These are phyloP conservation scores for Dasypogon diadema DNA, from an alignment of 2,888 invertebrate genomes.

Conservation along the genomic window DNA sequence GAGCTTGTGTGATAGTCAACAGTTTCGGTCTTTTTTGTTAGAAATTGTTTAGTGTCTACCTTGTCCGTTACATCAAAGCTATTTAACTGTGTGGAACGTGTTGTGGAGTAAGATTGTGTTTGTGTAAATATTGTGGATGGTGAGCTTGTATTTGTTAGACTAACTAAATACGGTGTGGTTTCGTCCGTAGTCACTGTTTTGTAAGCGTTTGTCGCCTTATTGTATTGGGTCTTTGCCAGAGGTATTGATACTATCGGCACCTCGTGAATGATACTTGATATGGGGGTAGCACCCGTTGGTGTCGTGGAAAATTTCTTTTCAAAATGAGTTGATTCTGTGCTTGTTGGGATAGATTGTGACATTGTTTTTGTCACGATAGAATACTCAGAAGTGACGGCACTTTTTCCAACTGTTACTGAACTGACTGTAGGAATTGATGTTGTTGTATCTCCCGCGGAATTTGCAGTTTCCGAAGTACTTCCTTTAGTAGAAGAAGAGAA, in stretches of 20 bases:
- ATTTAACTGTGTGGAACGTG: slow-evolving; percentile 28
- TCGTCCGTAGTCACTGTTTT: slow-evolving; percentile 11
- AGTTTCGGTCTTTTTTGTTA: slow-evolving; percentile 9
- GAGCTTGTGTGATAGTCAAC: slow-evolving; percentile 37
- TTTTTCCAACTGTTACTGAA: neutral
- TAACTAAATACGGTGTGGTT: slow-evolving; percentile 10
- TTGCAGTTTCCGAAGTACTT: neutral
- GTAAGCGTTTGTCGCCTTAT: slow-evolving; percentile 17
- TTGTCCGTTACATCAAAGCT: slow-evolving; percentile 21
- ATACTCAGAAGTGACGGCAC: neutral
- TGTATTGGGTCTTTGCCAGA: slow-evolving; percentile 34
- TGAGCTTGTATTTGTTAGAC: slow-evolving; percentile 7
- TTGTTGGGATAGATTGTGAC: slow-evolving; percentile 33
- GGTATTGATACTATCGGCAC: neutral
- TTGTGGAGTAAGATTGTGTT: slow-evolving; percentile 45
- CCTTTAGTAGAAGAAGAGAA: neutral
- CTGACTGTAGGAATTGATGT: neutral
- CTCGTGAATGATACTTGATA: slow-evolving; percentile 17
- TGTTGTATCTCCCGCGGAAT: neutral
- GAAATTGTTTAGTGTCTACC: slow-evolving; percentile 1
- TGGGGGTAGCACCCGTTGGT: neutral
- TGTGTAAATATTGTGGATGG: slow-evolving; percentile 3
- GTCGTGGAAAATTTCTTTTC: slow-evolving; percentile 53
- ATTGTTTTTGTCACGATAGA: neutral
- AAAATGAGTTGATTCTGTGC: slow-evolving; percentile 61